Evolutionary conservation across 2,888 invertebrate genomes (phyloP), one percentile per base, ranked within the genome.

Genomic region (Drosophila recens): DNA sequence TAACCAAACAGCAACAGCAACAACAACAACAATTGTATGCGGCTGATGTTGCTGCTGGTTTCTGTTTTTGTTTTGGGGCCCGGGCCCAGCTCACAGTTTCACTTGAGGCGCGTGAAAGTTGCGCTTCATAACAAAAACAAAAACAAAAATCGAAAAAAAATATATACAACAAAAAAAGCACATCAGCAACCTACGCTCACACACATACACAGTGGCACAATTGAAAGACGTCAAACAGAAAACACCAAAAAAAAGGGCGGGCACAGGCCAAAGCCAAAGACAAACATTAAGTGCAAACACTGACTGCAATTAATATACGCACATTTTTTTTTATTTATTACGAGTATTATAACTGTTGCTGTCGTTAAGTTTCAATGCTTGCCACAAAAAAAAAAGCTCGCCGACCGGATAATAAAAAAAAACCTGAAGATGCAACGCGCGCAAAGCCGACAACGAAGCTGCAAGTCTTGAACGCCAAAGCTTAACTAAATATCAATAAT

Each of bases 51-150:
- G 53, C 46, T 58, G 43, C 52, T 40, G 65, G 15, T 33, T 52
- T 48, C 30, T 30, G 30, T 15, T 49, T 33, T 51, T 36, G 62
- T 58, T 67, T 67, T 53, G 63, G 42, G 17, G 15, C 17, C 40
- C 40, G 38, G n/a, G 59, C 38, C 72, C 86, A 68, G 59, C 79
- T 86, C 59, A 86, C 83, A 80, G 83, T 84, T 84, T 84, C 84
- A 84, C 84, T 84, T 67, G 84, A 75, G 80, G 75, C 82, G 82
- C 86, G 86, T 86, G 86, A 86, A 86, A 86, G 86, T 86, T 87
- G 82, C 75, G 82, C 83, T 81, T 82, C 57, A 63, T 56, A 74
- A 59, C 64, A 76, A 65, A 64, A 71, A 59, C 64, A 76, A 65
- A 64, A 71, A 63, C 53, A 71, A 63, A 51, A 51, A 70, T 36